phyloP scores from a whole-genome alignment of 2,888 invertebrate genomes.

The Heliothis peltigera region DNA sequence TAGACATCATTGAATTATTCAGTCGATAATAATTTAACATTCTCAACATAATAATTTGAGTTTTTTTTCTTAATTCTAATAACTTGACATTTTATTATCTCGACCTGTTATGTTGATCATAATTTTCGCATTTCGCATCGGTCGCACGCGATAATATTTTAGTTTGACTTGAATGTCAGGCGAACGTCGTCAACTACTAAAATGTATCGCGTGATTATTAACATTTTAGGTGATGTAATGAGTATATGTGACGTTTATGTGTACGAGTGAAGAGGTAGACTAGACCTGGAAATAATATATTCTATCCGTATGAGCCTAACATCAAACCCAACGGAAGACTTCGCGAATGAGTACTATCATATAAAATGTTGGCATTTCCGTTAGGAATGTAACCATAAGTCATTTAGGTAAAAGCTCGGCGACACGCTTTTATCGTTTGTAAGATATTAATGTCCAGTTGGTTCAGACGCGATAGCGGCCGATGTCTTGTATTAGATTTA shows the following conservation, averaged over 20 bases:
- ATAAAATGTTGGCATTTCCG: conserved; percentile 36
- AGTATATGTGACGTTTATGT: conserved; percentile 24
- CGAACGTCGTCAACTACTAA: conserved; percentile 7
- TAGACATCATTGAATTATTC: conserved; percentile 23
- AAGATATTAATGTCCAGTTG: conserved; percentile 32
- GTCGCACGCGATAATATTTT: conserved; percentile 14
- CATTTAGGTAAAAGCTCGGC: conserved; percentile 23
- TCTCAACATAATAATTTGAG: conserved; percentile 47
- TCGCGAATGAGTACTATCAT: conserved; percentile 39
- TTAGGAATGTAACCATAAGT: conserved; percentile 30
- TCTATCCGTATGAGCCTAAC: conserved; percentile 8
- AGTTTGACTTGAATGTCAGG: not conserved
- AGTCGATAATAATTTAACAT: conserved; percentile 46
- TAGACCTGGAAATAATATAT: conserved; percentile 23
- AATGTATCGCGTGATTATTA: conserved; percentile 12
- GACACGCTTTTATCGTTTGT: conserved; percentile 25
- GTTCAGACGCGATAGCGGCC: conserved; percentile 26
- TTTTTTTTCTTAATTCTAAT: conserved; percentile 29
- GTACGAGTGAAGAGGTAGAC: conserved; percentile 11
- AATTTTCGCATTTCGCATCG: conserved; percentile 19
- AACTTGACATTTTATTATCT: conserved; percentile 30
- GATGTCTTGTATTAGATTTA: conserved; percentile 16
- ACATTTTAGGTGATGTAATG: conserved; percentile 7
- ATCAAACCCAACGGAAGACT: conserved; percentile 1
- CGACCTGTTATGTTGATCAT: conserved; percentile 39